Conservation (phyloP, 2,888 invertebrate genomes). For the Yponomeuta sedellus region DNA sequence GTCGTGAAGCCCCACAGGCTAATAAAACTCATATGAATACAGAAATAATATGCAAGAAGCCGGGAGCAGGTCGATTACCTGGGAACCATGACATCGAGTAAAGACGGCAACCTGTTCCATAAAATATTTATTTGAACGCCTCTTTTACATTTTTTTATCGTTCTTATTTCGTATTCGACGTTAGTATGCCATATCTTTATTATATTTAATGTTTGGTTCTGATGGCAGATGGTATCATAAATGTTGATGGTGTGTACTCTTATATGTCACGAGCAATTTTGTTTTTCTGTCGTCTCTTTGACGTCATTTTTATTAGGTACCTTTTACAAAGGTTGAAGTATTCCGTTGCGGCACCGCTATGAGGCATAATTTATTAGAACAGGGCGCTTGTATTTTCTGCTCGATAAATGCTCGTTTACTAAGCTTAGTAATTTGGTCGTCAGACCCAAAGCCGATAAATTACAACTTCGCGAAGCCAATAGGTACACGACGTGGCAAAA, state of each 20-base stretch:
- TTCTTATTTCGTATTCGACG: constrained; percentile 38
- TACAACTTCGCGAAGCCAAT: constrained; percentile 47
- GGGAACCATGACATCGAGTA: constrained; percentile 26
- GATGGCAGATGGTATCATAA: constrained; percentile 12
- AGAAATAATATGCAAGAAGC: constrained; percentile 14
- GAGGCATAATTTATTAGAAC: constrained; percentile 9
- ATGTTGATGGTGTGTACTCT: constrained; percentile 19
- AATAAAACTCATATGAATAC: constrained; percentile 26
- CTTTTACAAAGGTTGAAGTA: background rate
- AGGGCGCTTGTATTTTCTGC: constrained; percentile 23
- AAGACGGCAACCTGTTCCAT: constrained; percentile 31
- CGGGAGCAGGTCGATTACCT: constrained; percentile 21
- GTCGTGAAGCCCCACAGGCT: constrained; percentile 27
- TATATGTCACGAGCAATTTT: background rate
- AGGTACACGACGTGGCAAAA: constrained; percentile 31
- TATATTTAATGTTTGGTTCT: constrained; percentile 27
- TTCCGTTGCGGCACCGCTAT: background rate
- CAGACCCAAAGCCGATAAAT: constrained; percentile 47
- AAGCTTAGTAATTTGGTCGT: constrained; percentile 47
- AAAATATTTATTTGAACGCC: constrained; percentile 42
- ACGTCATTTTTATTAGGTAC: constrained; percentile 3
- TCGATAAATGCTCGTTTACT: constrained; percentile 50
- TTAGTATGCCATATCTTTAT: constrained; percentile 33
- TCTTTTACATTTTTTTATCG: constrained; percentile 41
- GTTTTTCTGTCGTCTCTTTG: background rate